Evolutionary conservation across 2,888 invertebrate species (phyloP).

Genomic region (Limnephilus marmoratus): DNA sequence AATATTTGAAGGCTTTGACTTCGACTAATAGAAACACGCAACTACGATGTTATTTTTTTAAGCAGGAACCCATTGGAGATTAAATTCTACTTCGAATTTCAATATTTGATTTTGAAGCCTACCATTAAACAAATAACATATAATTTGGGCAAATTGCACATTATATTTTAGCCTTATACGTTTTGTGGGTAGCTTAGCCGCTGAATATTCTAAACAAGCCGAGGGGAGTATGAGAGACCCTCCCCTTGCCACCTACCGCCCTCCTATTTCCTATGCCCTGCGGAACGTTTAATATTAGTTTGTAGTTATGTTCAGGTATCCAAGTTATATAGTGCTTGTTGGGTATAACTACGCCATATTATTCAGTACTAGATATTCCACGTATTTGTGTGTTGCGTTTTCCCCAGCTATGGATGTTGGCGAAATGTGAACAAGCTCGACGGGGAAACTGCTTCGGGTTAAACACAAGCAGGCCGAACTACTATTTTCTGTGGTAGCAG

Average conservation of each 20-base stretch:
- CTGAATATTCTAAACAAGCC: neutral
- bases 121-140: neutral
- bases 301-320: constrained; percentile 62
- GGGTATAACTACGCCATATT: constrained; percentile 39
- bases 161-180: constrained; percentile 5
- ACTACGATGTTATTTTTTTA: too few species aligned
- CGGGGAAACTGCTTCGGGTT: constrained; percentile 39
- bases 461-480: constrained; percentile 27
- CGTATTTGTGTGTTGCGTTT: constrained; percentile 32
- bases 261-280: constrained; percentile 26
- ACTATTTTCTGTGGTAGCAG: neutral
- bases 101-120: neutral
- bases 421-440: constrained; percentile 41
- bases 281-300: constrained; percentile 60
- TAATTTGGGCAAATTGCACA: constrained; percentile 2
- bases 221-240: neutral
- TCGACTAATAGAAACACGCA: too few species aligned
- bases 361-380: constrained; percentile 55
- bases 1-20: too few species aligned
- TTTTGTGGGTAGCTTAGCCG: neutral
- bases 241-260: neutral
- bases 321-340: neutral
- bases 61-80: too few species aligned
- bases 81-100: neutral
- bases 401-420: constrained; percentile 23